These are phyloP conservation scores for Seriola quinqueradiata DNA, from an alignment of 2,113 vertebrate genomes.

Conservation along the genomic window DNA sequence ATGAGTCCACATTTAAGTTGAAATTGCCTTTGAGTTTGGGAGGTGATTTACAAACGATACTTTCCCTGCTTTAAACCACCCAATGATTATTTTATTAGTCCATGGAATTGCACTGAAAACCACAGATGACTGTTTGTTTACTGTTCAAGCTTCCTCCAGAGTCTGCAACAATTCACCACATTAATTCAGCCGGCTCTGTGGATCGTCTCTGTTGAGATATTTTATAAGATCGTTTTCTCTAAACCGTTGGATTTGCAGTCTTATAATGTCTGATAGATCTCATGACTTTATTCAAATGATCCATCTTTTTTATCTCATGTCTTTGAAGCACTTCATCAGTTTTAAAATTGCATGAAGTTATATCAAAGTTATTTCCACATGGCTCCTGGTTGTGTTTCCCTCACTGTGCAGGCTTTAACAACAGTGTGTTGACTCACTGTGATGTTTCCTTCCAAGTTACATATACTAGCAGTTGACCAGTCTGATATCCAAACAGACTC, in stretches of 20 bases:
- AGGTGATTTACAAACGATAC: background rate
- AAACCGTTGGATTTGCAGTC: background rate
- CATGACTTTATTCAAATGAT: background rate
- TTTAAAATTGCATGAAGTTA: background rate
- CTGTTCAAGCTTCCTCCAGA: background rate
- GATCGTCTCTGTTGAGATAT: background rate
- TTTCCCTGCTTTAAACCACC: background rate
- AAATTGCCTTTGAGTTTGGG: background rate
- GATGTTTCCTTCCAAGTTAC: background rate
- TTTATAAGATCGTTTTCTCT: background rate
- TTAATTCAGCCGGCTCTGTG: background rate
- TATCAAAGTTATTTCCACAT: too few species aligned
- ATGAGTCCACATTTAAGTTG: background rate
- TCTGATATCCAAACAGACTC: background rate
- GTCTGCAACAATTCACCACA: background rate
- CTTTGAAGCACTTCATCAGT: background rate
- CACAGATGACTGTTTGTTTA: background rate
- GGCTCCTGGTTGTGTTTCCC: background rate
- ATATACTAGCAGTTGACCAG: background rate
- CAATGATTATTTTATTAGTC: background rate
- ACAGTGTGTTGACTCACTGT: background rate
- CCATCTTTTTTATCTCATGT: background rate
- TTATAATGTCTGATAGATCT: background rate
- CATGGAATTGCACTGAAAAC: background rate
- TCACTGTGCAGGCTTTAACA: background rate